Evolutionary conservation across 2,888 invertebrate species (phyloP).

Genomic region (Trissoscelio sp.): DNA sequence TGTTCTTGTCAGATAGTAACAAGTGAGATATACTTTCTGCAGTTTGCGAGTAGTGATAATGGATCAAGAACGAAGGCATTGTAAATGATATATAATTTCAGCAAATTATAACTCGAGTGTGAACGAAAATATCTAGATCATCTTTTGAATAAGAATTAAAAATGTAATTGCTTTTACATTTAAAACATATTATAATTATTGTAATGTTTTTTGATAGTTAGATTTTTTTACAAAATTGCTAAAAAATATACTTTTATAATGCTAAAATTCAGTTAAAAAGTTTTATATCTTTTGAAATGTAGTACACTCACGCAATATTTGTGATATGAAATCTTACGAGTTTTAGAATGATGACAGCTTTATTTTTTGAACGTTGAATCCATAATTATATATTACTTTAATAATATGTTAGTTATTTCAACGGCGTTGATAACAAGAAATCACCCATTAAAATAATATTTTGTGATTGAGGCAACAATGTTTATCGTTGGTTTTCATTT

Average conservation of each 20-base stretch:
- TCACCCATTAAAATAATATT: conserved; percentile 1
- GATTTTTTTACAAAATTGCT: no score
- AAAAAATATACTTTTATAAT: no score
- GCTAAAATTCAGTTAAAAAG: no score
- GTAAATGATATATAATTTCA: conserved; percentile 50
- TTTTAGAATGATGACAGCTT: conserved; percentile 1
- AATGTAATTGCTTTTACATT: no score
- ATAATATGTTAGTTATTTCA: conserved; percentile 2
- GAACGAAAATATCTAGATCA: conserved; percentile 20
- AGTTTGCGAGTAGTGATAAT: conserved; percentile 44
- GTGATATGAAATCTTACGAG: no score
- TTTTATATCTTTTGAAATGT: no score
- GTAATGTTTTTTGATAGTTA: no score
- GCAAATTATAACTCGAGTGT: conserved; percentile 26
- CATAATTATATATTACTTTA: background rate
- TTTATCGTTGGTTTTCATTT: no score
- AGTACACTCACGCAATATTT: no score
- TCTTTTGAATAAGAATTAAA: background rate
- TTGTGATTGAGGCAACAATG: no score
- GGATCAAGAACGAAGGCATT: conserved; percentile 40
- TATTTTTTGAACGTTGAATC: background rate
- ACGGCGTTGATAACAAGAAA: background rate
- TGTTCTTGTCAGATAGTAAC: conserved; percentile 43
- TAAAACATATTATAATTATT: no score
- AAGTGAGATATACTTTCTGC: conserved; percentile 32